These are phyloP conservation scores for Cephonodes hylas DNA, from an alignment of 2,888 invertebrate species.

Conservation along the genomic window DNA sequence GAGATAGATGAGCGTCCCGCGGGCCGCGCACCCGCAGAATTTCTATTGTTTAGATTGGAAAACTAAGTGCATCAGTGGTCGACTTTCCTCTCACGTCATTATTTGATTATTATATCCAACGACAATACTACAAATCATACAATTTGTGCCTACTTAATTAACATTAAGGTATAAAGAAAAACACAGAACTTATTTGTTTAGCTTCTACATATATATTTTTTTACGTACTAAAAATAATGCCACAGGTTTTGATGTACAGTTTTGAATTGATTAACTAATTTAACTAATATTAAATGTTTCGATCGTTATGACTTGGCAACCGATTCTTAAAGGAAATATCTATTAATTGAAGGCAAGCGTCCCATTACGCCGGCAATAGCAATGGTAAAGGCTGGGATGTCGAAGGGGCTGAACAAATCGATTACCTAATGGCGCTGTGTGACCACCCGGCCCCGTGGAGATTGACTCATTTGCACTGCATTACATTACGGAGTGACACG, in stretches of 20 bases:
- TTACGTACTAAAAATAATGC: too few relatives aligned
- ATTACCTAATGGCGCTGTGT: slow-evolving; percentile 75
- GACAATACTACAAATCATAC: background rate
- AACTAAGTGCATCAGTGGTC: slow-evolving; percentile 72
- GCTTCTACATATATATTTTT: too few relatives aligned
- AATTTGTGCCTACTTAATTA: background rate
- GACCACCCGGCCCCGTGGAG: slow-evolving; percentile 70
- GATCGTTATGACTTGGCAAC: too few relatives aligned
- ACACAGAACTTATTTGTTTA: background rate
- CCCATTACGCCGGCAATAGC: slow-evolving; percentile 46
- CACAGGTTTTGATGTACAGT: too few relatives aligned
- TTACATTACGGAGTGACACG: slow-evolving; percentile 79
- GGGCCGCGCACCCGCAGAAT: slow-evolving; percentile 78
- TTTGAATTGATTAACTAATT: too few relatives aligned
- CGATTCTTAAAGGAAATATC: background rate
- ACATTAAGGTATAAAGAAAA: background rate
- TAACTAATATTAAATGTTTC: too few relatives aligned
- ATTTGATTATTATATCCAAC: slow-evolving; percentile 5
- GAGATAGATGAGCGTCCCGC: slow-evolving; percentile 76
- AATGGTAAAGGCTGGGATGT: slow-evolving; percentile 41
- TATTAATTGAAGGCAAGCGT: slow-evolving; percentile 37
- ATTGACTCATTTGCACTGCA: slow-evolving; percentile 81
- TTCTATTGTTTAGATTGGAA: slow-evolving; percentile 82
- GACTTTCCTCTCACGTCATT: slow-evolving; percentile 66
- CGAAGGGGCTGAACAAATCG: slow-evolving; percentile 63